Conservation (phyloP, 2,797 vertebrate species). For the Ceryle rudis region DNA sequence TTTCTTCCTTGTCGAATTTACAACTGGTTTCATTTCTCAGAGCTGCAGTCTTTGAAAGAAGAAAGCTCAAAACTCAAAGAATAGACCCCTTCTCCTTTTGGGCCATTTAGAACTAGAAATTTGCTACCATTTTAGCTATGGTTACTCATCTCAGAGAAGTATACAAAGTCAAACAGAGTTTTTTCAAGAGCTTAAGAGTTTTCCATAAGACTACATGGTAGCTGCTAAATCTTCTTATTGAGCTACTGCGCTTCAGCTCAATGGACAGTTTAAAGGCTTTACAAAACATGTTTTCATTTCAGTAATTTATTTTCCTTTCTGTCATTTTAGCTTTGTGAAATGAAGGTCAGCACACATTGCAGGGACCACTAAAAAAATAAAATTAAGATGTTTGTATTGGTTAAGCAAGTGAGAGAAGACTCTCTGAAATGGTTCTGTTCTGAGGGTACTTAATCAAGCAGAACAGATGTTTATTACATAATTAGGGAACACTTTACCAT, state of each 20-base stretch:
- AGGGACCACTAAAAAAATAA: not conserved
- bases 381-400: slow-evolving; percentile 19
- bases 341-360: not conserved
- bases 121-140: not conserved
- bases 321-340: slow-evolving; percentile 44
- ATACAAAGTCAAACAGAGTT: not conserved
- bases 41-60: not conserved
- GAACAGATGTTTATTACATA: slow-evolving; percentile 64
- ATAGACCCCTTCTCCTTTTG: not conserved
- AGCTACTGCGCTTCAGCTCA: slow-evolving; percentile 31
- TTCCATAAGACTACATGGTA: not conserved
- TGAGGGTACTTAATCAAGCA: slow-evolving; percentile 55
- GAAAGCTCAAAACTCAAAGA: slow-evolving; percentile 21
- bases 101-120: not conserved
- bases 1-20: too few species aligned
- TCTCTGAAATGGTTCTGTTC: not conserved
- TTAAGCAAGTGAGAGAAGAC: slow-evolving; percentile 28
- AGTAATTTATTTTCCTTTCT: slow-evolving; percentile 41
- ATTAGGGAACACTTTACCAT: slow-evolving; percentile 23
- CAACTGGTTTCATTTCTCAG: too few species aligned
- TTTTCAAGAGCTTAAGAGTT: slow-evolving; percentile 38
- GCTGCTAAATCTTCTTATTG: slow-evolving; percentile 22
- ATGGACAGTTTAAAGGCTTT: slow-evolving; percentile 45
- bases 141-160: not conserved
- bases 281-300: slow-evolving; percentile 33